These are phyloP conservation scores for Neria commutata DNA, from an alignment of 2,888 invertebrate species.

Conservation along the genomic window DNA sequence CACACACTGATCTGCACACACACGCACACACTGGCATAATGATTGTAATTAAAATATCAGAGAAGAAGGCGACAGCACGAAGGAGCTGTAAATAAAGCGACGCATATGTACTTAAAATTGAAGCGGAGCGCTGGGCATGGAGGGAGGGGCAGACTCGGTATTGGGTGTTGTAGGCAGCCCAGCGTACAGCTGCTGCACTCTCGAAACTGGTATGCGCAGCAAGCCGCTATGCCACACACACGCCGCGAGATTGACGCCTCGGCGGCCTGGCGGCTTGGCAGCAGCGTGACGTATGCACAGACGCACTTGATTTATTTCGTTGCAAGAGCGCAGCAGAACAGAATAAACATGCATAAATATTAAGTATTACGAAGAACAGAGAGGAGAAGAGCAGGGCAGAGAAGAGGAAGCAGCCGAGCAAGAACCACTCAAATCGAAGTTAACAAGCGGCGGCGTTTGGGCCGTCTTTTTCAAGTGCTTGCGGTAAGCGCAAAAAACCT, in stretches of 20 bases:
- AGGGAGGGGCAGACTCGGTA: no score
- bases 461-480: not conserved
- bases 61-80: no score
- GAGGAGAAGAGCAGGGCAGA: not conserved
- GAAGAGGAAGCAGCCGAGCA: not conserved
- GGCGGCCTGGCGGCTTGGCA: not conserved
- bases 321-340: slow-evolving; percentile 27
- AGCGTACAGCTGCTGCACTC: not conserved
- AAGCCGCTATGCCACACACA: not conserved
- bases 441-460: not conserved
- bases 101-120: no score
- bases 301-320: slow-evolving; percentile 1
- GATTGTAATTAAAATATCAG: no score
- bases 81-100: no score
- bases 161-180: no score
- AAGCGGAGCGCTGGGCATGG: no score
- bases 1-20: no score
- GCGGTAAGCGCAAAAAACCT: not conserved
- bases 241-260: no score
- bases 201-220: not conserved
- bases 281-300: no score
- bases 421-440: not conserved
- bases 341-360: slow-evolving; percentile 50
- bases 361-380: slow-evolving; percentile 36
- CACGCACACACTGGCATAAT: no score